A percentile compares a stretch with the other conserved stretches of the same genome.
Evolutionary conservation across 1,140 invertebrate species (phyloP).

Genomic region (Centruroides sculpturatus): DNA sequence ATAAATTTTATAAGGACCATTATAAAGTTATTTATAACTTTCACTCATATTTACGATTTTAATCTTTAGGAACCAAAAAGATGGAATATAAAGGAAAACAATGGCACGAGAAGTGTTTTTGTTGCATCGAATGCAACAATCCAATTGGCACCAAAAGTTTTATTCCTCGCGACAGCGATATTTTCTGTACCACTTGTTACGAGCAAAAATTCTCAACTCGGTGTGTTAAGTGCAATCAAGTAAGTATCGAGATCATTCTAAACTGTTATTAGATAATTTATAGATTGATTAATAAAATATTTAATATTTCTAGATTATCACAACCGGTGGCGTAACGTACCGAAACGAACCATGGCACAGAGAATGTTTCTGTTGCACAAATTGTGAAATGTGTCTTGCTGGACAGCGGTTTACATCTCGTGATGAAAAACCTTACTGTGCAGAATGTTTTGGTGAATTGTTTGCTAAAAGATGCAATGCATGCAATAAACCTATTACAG

Average conservation of each 20-base stretch:
- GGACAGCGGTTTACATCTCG: slow-evolving; percentile 95
- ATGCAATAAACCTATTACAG: slow-evolving; percentile 96
- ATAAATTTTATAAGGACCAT: slow-evolving; percentile 26
- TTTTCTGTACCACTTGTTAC: slow-evolving; percentile 96
- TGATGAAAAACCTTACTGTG: slow-evolving; percentile 92
- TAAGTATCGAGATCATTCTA: slow-evolving; percentile 26
- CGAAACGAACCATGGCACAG: slow-evolving; percentile 99
- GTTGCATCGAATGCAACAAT: slow-evolving; percentile 91
- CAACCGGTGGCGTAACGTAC: slow-evolving; percentile 96
- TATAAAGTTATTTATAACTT: no score
- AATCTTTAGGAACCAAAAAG: slow-evolving; percentile 85
- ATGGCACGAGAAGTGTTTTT: slow-evolving; percentile 99
- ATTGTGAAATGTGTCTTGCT: slow-evolving; percentile 87
- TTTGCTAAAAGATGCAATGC: slow-evolving; percentile 96
- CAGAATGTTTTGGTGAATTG: slow-evolving; percentile 94
- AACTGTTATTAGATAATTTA: no score
- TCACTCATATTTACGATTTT: no score
- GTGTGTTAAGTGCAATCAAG: slow-evolving; percentile 97
- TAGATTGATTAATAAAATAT: no score
- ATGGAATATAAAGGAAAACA: slow-evolving; percentile 99
- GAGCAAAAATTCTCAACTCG: slow-evolving; percentile 98
- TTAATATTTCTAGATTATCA: slow-evolving; percentile 64
- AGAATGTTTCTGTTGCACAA: slow-evolving; percentile 79
- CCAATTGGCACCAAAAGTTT: slow-evolving; percentile 99
- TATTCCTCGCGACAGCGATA: slow-evolving; percentile 96